Evolutionary conservation across 2,888 invertebrate species (phyloP).

Genomic region (Andrena trimmerana): DNA sequence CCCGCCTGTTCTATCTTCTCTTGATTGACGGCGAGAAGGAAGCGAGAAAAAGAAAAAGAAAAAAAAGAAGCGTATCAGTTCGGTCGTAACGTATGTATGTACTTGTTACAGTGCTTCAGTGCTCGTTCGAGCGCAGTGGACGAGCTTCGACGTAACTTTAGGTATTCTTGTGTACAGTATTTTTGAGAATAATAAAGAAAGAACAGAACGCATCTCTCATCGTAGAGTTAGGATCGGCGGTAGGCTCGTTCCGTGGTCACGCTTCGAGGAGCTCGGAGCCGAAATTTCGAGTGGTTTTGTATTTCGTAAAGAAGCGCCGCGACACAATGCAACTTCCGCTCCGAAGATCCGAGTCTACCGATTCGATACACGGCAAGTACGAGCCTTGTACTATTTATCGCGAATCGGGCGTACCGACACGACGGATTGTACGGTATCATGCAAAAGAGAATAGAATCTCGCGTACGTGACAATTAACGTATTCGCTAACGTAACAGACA

Average conservation of each 20-base stretch:
- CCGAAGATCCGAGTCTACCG: constrained; percentile 54
- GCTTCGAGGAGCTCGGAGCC: neutral
- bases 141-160: constrained; percentile 63
- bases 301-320: constrained; percentile 9
- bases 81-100: constrained; percentile 43
- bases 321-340: constrained; percentile 16
- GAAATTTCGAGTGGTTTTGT: constrained; percentile 28
- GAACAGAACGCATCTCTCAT: constrained; percentile 46
- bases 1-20: constrained; percentile 46
- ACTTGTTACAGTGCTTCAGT: constrained; percentile 57
- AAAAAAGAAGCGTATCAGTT: constrained; percentile 53
- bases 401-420: constrained; percentile 41
- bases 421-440: constrained; percentile 68
- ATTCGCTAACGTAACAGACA: constrained; percentile 25
- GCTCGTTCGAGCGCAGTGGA: constrained; percentile 52
- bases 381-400: constrained; percentile 24
- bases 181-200: constrained; percentile 66
- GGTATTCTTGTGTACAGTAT: constrained; percentile 75
- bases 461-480: constrained; percentile 28
- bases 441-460: constrained; percentile 67
- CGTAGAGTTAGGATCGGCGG: constrained; percentile 54
- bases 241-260: constrained; percentile 39
- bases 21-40: constrained; percentile 31
- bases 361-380: constrained; percentile 43
- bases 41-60: too few species aligned